Evolutionary conservation across 2,113 vertebrate genomes (phyloP), one percentile per base, ranked within the genome.

Genomic region (Potamarius usumacintae): DNA sequence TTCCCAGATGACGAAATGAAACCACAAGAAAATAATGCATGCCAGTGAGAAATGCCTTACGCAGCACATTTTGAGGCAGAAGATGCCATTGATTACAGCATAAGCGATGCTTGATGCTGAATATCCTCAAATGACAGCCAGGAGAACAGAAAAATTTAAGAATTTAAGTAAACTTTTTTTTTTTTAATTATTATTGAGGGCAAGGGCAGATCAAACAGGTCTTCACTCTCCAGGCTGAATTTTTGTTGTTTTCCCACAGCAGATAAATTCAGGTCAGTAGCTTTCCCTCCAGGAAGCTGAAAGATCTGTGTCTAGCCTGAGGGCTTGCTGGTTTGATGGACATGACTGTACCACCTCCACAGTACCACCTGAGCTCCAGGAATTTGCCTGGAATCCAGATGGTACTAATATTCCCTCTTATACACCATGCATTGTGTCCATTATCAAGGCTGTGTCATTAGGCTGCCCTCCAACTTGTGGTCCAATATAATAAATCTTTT

Each of bases 251-350:
- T 80, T 30, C 7, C 82, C 22, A 76, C 14, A 84, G 80, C 14
- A 53, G 42, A 67, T 76, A 34, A 53, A 52, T 87, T 57, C 55
- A 76, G 72, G 50, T 72, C 34, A 81, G 25, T 57, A 57, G 14
- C 27, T 62, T 57, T 57, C 22, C 71, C 76, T 87, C 18, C 78
- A 67, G 62, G 60, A 53, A 52, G 65, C 74, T 87, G 48, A 89
- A 58, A 50, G 53, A 53, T 84, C 42, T 63, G 55, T 65, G 34
- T 79, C 42, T 72, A 79, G 82, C 76, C 81, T 80, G 77, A 17
- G 48, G 85, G 65, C 48, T 72, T 50, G 57, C 53, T 65, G 76
- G 50, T 65, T 83, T 83, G 65, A 53, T 53, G 9, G 27, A 74
- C 77, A 55, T 67, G 8, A 20, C 60, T 76, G 69, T 50, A 22